These are phyloP conservation scores for Tholera decimalis DNA, from an alignment of 2,888 invertebrate species.

Conservation along the genomic window DNA sequence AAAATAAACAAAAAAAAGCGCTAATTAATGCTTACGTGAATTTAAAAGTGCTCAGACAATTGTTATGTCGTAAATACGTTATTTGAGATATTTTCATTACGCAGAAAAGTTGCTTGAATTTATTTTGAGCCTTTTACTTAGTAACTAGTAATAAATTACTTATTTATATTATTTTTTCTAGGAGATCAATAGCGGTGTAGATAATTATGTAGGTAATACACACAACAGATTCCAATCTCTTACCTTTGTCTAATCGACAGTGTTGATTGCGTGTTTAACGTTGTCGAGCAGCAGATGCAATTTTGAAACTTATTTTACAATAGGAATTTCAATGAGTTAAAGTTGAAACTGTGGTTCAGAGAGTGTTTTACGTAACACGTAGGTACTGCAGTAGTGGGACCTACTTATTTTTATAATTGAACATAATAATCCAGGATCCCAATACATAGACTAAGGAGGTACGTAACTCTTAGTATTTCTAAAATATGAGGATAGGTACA, in stretches of 20 bases:
- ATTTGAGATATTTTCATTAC: slow-evolving; percentile 6
- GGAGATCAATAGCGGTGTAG: not conserved
- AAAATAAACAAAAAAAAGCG: slow-evolving; percentile 19
- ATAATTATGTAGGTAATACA: not conserved
- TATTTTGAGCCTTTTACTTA: not conserved
- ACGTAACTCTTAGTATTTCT: no score
- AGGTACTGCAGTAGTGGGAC: no score
- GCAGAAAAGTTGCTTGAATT: not conserved
- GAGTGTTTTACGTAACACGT: no score
- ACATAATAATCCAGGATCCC: no score
- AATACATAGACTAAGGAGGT: no score
- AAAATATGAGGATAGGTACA: not conserved
- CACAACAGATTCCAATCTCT: not conserved
- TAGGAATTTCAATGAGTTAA: not conserved
- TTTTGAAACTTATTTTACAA: no score
- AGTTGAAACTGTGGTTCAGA: not conserved
- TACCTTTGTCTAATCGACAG: not conserved
- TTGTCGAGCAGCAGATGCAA: not conserved
- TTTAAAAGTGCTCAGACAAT: slow-evolving; percentile 10
- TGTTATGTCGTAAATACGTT: slow-evolving; percentile 30
- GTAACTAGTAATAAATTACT: not conserved
- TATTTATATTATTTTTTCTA: not conserved
- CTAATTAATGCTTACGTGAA: slow-evolving; percentile 36
- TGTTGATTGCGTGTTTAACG: not conserved
- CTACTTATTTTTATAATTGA: no score